phyloP scores from a whole-genome alignment of 2,113 vertebrate genomes.

The Gasterosteus nipponicus region DNA sequence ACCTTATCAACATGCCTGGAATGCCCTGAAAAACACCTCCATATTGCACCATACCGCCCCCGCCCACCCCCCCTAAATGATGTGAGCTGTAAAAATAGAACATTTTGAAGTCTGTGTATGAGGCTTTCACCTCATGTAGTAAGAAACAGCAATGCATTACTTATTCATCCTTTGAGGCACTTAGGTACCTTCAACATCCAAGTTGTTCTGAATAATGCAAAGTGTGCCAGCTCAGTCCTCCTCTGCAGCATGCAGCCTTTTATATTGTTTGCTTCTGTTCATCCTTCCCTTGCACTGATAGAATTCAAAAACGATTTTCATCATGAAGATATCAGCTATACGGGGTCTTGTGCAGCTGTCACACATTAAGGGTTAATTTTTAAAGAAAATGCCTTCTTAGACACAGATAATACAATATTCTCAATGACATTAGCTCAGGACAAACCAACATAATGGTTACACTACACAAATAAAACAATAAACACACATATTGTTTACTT shows the following conservation, averaged over 20 bases:
- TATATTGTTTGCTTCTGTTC: background rate
- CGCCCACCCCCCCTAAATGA: background rate
- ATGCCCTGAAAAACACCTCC: conserved; percentile 1
- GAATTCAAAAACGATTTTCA: conserved; percentile 11
- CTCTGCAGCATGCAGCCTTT: conserved; percentile 24
- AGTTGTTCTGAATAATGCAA: conserved; percentile 63
- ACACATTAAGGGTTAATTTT: background rate
- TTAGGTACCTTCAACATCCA: conserved; percentile 44
- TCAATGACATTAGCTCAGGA: background rate
- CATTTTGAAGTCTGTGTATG: conserved; percentile 4
- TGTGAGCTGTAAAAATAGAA: conserved; percentile 28
- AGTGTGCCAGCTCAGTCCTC: conserved; percentile 15
- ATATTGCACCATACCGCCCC: background rate
- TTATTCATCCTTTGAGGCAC: conserved; percentile 59
- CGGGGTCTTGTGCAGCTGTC: background rate
- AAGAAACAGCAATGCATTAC: conserved; percentile 49
- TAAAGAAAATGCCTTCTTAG: no score
- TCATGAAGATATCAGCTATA: conserved; percentile 1
- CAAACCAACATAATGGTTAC: background rate
- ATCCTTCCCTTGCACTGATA: conserved; percentile 22
- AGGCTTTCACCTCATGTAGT: conserved; percentile 12
- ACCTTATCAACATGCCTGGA: background rate
- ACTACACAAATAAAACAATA: background rate
- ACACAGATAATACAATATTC: background rate
- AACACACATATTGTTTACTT: background rate